Evolutionary conservation across 2,113 vertebrate species (phyloP), one percentile per base, ranked within the genome.

Genomic region (Otis tarda): DNA sequence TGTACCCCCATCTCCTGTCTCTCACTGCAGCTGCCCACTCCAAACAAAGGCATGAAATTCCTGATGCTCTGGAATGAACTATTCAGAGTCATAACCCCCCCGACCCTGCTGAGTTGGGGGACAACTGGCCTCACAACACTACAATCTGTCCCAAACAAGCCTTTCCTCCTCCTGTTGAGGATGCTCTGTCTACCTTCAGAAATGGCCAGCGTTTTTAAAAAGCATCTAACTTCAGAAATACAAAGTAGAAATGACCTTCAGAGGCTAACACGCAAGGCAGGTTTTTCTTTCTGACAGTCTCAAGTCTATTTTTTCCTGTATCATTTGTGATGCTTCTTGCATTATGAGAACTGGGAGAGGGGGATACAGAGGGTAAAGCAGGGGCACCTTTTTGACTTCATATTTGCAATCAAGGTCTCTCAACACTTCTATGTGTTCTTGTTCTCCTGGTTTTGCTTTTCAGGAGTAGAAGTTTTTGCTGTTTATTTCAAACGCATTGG

Each of bases 231-330:
- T 50, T 73, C 53, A 76, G 30, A 56, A 41, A 39, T 21, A 7
- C 2, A 0, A 0, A 57, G 31, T 4, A 77, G n/a, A 69, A 78
- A 59, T 0, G 0, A 31, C 15, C 39, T 90, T 57, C 76, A 79
- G 43, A 52, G 64, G 39, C 31, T 76, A 23, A 43, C 6, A n/a
- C 0, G 1, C 27, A 33, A 78, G 39, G 37, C 4, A 71, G 22
- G 21, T 25, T 52, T 93, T 78, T 41, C 28, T 31, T 55, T 80
- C 71, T 69, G 39, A 65, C 25, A 64, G 8, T 31, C 63, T 69
- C 33, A 35, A 41, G 17, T 22, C 33, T 2, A 14, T 4, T 8
- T 47, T 76, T 76, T 79, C 16, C 30, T 8, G 2, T 12, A 56
- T 13, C 4, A n/a, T 49, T 87, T 61, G 16, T 68, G 21, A 10